Conservation (phyloP, 2,113 vertebrate species). For the Brachyhypopomus occidentalis region DNA sequence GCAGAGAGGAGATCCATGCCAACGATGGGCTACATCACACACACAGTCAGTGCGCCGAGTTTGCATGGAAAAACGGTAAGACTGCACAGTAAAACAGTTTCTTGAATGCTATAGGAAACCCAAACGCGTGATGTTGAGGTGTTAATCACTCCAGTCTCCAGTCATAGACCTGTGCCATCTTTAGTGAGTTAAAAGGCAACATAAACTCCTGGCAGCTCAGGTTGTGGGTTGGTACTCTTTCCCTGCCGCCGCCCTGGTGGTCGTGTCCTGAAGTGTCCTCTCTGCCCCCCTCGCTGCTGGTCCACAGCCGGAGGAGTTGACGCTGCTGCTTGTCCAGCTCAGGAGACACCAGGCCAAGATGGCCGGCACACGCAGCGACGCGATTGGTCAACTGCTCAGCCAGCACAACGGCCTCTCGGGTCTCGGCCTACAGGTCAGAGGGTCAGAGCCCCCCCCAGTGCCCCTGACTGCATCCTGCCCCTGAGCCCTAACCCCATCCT, state of each 20-base stretch:
- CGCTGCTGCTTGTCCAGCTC: conserved; percentile 94
- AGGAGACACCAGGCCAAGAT: conserved; percentile 96
- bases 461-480: conserved; percentile 25
- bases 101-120: neutral
- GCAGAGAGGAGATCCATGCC: conserved; percentile 91
- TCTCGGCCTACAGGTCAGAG: conserved; percentile 91
- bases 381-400: conserved; percentile 88
- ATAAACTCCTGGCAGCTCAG: neutral
- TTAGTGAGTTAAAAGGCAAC: neutral
- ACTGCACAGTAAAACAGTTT: neutral
- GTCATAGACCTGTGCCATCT: neutral
- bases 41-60: conserved; percentile 97
- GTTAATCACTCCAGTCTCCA: neutral
- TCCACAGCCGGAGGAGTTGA: conserved; percentile 96
- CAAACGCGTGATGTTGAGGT: neutral
- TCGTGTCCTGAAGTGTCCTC: conserved; percentile 66
- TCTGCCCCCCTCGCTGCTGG: conserved; percentile 73
- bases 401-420: conserved; percentile 86
- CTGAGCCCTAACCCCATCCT: conserved; percentile 43
- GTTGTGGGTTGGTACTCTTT: neutral
- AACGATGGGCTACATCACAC: conserved; percentile 96
- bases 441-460: conserved; percentile 43
- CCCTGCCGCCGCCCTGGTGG: conserved; percentile 46
- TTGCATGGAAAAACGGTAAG: conserved; percentile 96
- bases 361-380: conserved; percentile 87